phyloP scores from a whole-genome alignment of 2,888 invertebrate species.

The Perithous albicinctus region DNA sequence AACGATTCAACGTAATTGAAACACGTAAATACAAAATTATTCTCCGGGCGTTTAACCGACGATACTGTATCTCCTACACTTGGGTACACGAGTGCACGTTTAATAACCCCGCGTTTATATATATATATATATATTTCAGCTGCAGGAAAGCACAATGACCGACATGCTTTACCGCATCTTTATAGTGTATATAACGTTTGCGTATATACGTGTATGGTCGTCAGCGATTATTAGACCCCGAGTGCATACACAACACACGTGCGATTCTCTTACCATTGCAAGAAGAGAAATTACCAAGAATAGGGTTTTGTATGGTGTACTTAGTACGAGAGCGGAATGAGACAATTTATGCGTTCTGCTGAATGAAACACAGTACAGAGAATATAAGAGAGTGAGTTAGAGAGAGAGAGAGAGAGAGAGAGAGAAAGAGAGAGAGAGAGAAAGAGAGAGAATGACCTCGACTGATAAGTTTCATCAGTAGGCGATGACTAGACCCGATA shows the following conservation, averaged over 20 bases:
- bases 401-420: neutral
- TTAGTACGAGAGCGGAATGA: neutral
- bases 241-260: neutral
- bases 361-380: no score
- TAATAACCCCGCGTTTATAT: no score
- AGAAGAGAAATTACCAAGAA: constrained; percentile 13
- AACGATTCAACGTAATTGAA: neutral
- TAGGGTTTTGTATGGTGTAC: neutral
- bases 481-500: neutral
- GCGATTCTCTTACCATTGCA: constrained; percentile 4
- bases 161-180: constrained; percentile 28
- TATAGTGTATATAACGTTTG: neutral
- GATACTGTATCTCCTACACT: neutral
- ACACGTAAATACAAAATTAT: neutral
- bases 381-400: no score
- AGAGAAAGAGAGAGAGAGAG: neutral
- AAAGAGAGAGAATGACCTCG: neutral
- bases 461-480: constrained; percentile 2
- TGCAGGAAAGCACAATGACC: constrained; percentile 9
- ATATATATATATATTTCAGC: neutral
- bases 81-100: neutral
- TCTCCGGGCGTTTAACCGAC: neutral
- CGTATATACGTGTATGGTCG: neutral
- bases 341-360: neutral
- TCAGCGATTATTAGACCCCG: neutral